phyloP scores from a whole-genome alignment of 2,113 vertebrate genomes.

The Telmatochromis brachygnathus region DNA sequence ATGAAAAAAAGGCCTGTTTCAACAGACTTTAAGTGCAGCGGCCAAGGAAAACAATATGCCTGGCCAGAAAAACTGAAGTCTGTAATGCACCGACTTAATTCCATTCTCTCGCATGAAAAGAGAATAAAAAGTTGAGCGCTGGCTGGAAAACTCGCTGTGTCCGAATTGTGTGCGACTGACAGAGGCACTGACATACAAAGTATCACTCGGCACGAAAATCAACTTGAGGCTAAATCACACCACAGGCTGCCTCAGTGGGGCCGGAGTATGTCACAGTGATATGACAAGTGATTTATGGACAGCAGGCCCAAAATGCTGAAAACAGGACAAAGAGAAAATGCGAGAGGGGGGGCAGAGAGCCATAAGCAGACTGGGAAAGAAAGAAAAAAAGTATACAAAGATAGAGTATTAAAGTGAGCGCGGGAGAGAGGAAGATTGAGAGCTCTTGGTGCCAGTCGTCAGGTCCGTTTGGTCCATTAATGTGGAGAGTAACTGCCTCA shows the following conservation, averaged over 20 bases:
- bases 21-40: constrained; percentile 43
- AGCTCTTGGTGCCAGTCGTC: constrained; percentile 41
- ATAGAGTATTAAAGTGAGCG: constrained; percentile 1
- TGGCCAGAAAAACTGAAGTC: constrained; percentile 57
- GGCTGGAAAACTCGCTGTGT: constrained; percentile 44
- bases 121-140: constrained; percentile 41
- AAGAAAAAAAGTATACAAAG: constrained; percentile 30
- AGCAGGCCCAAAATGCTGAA: neutral
- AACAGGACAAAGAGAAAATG: neutral
- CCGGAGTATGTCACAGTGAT: constrained; percentile 3
- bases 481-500: constrained; percentile 49
- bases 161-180: constrained; percentile 39
- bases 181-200: constrained; percentile 50
- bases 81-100: constrained; percentile 55
- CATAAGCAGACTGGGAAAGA: neutral
- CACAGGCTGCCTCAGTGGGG: constrained; percentile 15
- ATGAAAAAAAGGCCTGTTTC: constrained; percentile 51
- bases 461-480: constrained; percentile 60
- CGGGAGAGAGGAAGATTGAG: neutral
- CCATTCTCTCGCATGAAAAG: constrained; percentile 63
- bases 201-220: constrained; percentile 50
- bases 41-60: constrained; percentile 66
- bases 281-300: constrained; percentile 46
- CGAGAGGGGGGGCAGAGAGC: neutral
- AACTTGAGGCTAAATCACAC: constrained; percentile 29